Conservation (phyloP, 2,797 vertebrate species). For the Acanthurus tractus region DNA sequence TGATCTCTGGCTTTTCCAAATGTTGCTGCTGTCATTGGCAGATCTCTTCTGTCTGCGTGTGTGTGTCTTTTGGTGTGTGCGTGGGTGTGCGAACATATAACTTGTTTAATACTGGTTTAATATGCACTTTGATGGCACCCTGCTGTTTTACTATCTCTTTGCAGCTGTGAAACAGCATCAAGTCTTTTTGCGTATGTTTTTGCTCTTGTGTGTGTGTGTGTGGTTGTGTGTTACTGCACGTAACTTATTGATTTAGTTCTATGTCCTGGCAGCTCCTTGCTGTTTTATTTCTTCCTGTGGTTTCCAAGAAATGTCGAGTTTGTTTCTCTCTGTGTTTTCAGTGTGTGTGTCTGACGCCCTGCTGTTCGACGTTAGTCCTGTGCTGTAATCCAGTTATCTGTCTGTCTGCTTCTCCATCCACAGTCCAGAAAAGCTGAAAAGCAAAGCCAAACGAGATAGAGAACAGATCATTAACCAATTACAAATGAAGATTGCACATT, state of each 20-base stretch:
- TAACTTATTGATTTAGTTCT: conserved; percentile 54
- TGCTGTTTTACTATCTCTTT: conserved; percentile 54
- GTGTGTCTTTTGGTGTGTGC: conserved; percentile 13
- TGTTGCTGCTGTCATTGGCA: conserved; percentile 4
- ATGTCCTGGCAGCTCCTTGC: conserved; percentile 61
- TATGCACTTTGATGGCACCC: conserved; percentile 42
- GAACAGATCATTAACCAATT: background rate
- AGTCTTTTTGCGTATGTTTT: conserved; percentile 18
- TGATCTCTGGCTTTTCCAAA: conserved; percentile 27
- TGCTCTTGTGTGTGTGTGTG: conserved; percentile 4
- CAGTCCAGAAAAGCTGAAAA: conserved; percentile 33
- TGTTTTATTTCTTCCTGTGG: conserved; percentile 75
- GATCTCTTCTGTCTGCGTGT: conserved; percentile 4
- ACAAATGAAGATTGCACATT: background rate
- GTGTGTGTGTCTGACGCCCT: conserved; percentile 29
- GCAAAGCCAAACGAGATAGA: background rate
- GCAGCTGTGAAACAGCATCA: conserved; percentile 24
- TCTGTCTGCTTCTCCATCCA: conserved; percentile 28
- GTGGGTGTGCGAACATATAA: conserved; percentile 3
- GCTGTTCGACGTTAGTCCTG: conserved; percentile 59
- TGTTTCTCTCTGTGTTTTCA: conserved; percentile 47
- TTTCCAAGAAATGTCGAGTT: conserved; percentile 57
- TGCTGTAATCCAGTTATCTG: conserved; percentile 44
- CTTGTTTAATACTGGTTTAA: background rate
- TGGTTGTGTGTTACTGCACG: conserved; percentile 2